phyloP scores from a whole-genome alignment of 2,888 invertebrate species.

The Galeruca laticollis region DNA sequence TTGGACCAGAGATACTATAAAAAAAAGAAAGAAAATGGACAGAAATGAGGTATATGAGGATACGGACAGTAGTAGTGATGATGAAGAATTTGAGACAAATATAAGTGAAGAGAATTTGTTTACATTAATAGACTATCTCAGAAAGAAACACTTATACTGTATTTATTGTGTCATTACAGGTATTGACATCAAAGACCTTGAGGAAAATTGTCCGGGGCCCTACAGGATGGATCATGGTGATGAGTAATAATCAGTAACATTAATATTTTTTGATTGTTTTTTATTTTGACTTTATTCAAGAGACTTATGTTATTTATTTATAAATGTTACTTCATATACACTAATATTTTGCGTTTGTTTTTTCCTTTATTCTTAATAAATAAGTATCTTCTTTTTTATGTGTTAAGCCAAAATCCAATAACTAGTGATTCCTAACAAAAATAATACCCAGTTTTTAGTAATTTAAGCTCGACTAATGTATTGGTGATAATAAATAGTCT shows the following conservation, averaged over 20 bases:
- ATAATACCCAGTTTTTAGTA: no score
- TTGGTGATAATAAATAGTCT: no score
- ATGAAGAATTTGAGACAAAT: constrained; percentile 57
- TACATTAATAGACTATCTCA: constrained; percentile 70
- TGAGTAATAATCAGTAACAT: constrained; percentile 49
- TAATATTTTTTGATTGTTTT: constrained; percentile 7
- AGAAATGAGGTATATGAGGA: constrained; percentile 59
- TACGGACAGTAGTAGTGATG: constrained; percentile 55
- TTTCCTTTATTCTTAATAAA: not conserved
- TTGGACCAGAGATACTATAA: constrained; percentile 68
- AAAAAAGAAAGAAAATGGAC: constrained; percentile 59
- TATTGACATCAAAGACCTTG: constrained; percentile 73
- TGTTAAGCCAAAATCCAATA: no score
- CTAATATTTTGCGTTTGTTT: constrained; percentile 17
- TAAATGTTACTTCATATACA: constrained; percentile 38
- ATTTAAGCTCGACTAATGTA: no score
- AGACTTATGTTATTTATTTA: constrained; percentile 18
- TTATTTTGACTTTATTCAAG: constrained; percentile 3
- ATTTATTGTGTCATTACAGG: constrained; percentile 83
- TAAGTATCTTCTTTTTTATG: no score
- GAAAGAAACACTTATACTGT: constrained; percentile 80
- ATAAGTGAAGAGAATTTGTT: constrained; percentile 62
- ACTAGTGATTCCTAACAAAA: no score
- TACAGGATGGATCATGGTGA: constrained; percentile 73
- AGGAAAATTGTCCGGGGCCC: constrained; percentile 75